Evolutionary conservation across 2,888 invertebrate species (phyloP).

Genomic region (Cryptophagus acutangulus): DNA sequence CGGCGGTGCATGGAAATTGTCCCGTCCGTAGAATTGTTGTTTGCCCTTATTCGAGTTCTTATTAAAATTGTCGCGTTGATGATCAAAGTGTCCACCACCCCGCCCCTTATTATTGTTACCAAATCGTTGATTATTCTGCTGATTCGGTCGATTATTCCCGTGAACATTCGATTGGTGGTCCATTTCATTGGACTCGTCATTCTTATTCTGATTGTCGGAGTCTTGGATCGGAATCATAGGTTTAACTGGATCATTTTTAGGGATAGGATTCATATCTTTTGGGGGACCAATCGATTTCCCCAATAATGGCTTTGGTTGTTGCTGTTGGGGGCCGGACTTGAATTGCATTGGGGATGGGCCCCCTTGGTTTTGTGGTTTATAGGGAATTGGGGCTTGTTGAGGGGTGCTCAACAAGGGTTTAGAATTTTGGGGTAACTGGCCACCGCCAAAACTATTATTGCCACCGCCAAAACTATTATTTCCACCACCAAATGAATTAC

Average conservation of each 20-base stretch:
- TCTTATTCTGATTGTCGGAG: slow-evolving; percentile 23
- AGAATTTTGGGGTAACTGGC: slow-evolving; percentile 4
- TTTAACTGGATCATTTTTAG: slow-evolving; percentile 12
- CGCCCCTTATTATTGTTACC: no score
- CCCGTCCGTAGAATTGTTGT: slow-evolving; percentile 21
- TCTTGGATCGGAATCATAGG: slow-evolving; percentile 16
- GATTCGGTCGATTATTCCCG: slow-evolving; percentile 10
- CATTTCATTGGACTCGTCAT: slow-evolving; percentile 20
- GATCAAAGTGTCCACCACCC: slow-evolving; percentile 26
- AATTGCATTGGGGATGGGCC: slow-evolving; percentile 5
- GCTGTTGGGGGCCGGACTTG: slow-evolving; percentile 6
- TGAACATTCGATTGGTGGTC: slow-evolving; percentile 10
- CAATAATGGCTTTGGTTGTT: slow-evolving; percentile 7
- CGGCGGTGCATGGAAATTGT: slow-evolving; percentile 18
- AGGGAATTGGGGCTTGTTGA: background rate
- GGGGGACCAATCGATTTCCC: slow-evolving; percentile 10
- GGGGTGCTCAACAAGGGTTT: slow-evolving; percentile 1
- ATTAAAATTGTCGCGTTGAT: slow-evolving; percentile 10
- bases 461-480: slow-evolving; percentile 1
- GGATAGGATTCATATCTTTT: background rate
- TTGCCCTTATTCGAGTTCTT: slow-evolving; percentile 12
- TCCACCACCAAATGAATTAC: no score
- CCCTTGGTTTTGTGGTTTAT: slow-evolving; percentile 14
- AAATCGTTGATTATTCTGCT: no score
- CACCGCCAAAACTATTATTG: slow-evolving; percentile 6